Evolutionary conservation across 1,140 invertebrate genomes (phyloP), one percentile per base, ranked within the genome.

Genomic region (Diorhabda elongata): DNA sequence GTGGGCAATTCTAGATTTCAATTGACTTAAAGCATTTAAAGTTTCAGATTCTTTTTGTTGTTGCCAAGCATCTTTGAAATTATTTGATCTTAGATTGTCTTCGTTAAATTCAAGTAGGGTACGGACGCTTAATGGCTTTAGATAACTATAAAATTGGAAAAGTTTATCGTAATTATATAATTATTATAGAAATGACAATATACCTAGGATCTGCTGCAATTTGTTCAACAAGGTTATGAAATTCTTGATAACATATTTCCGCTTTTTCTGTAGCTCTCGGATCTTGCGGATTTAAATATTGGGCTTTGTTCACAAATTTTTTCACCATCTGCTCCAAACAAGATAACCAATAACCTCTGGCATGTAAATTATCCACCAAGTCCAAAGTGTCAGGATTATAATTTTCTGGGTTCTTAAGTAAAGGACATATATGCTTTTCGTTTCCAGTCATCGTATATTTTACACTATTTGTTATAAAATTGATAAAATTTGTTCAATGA

Each of bases 41-140:
- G 87, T 89, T 82, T 90, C 88, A 72, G 80, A 79, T 63, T 85
- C 84, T 75, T 89, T 90, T 81, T 90, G 90, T 71, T 85, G 85
- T 61, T 91, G 86, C 88, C 96, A 98, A 7, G 95, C 90, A 85
- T 98, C 96, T 75, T 92, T 91, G 82, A 98, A 98, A 69, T 94
- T 91, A 80, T 92, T 95, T 77, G 95, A 91, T 73, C 91, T 88
- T 77, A 98, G 85, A 79, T 89, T 94, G 78, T 94, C 94, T 83
- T 97, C 94, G 77, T 97, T 94, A 61, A 95, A 91, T 80, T 98
- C 95, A 66, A 98, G 84, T 67, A 98, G 83, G 78, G 91, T 91
- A 79, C 96, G 84, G 68, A 98, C 93, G 69, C 92, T 96, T 69
- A 97, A 84, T 68, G 89, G 89, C 68, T 93, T 94, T 84, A 94